Evolutionary conservation across 2,888 invertebrate species (phyloP), one percentile per base, ranked within the genome.

Genomic region (Hydriomena furcata): DNA sequence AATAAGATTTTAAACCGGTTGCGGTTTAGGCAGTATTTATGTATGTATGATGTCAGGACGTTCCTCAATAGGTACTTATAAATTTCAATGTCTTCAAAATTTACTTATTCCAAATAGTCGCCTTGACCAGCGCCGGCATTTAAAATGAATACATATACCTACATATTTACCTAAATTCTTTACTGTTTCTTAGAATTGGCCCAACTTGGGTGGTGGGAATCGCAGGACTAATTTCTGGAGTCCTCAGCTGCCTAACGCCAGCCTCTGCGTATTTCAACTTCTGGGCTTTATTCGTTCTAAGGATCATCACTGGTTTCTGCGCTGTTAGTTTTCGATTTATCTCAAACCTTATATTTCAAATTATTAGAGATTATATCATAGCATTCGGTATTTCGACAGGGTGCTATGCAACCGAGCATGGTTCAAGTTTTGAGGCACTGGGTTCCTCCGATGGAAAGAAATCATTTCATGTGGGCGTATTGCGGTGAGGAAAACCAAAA

Each of bases 351-450:
- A 17, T 2, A 17, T 17, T 17, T 17, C 2, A 17, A 17, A 17
- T 3, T 17, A 20, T 32, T 32, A 8, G 17, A 20, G 5, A 32
- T 3, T 17, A 3, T 17, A 2, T 17, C 17, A 17, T 17, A 17
- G 17, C 2, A 34, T 43, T 32, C 2, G 21, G 11, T 23, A 7
- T 43, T 36, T 61, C 62, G 50, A 49, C 59, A 89, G 89, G 89
- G 89, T 30, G 89, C 86, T 4, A 89, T 89, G 88, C 79, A 82
- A 61, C 88, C 90, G 4, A 88, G 84, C 52, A 89, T 90, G 89
- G 82, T 89, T 2, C 90, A 88, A 68, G 76, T 88, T 20, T 60
- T 89, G 17, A 72, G 86, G 41, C 74, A 86, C 55, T 90, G 89
- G 89, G 86, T 88, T 7, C 89, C 89, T 7, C 89, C 89, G 1